These are phyloP conservation scores for Pangasius macronema DNA, from an alignment of 2,797 vertebrate species.

Conservation along the genomic window DNA sequence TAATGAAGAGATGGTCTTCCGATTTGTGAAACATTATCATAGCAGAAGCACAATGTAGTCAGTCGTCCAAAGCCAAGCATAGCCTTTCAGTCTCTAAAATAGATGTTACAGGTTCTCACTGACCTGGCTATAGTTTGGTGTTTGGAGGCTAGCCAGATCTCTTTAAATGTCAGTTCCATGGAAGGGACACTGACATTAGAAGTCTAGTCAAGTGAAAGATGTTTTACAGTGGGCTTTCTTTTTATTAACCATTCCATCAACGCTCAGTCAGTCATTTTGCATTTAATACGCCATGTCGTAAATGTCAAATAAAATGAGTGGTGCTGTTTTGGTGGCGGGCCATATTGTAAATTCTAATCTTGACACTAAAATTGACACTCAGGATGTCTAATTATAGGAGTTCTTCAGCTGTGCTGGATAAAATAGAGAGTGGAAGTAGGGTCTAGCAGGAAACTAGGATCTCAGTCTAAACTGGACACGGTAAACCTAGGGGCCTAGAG, in stretches of 20 bases:
- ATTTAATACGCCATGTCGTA: background rate
- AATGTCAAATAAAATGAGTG: conserved; percentile 18
- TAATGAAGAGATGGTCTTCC: background rate
- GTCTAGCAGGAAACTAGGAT: background rate
- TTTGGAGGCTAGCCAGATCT: conserved; percentile 14
- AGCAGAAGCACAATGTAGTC: background rate
- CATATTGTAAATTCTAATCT: conserved; percentile 19
- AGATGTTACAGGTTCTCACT: conserved; percentile 16
- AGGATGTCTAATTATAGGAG: conserved; percentile 48
- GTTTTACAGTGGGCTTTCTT: conserved; percentile 12
- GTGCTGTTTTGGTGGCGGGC: conserved; percentile 25
- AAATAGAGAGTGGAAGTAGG: background rate
- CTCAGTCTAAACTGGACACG: background rate
- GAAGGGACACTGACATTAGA: background rate
- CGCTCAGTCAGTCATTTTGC: conserved; percentile 8
- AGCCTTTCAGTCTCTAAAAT: background rate
- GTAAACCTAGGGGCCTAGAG: background rate
- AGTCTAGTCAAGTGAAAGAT: background rate
- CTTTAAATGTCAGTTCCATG: conserved; percentile 9
- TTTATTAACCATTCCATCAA: background rate
- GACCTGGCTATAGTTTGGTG: background rate
- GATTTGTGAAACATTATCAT: background rate
- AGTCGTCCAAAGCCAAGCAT: background rate
- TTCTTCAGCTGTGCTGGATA: background rate
- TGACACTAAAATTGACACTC: conserved; percentile 26